Percentiles rank a stretch among this genome's conserved stretches.
Conservation (phyloP, 2,888 invertebrate genomes). For the Ectemnius continuus region DNA sequence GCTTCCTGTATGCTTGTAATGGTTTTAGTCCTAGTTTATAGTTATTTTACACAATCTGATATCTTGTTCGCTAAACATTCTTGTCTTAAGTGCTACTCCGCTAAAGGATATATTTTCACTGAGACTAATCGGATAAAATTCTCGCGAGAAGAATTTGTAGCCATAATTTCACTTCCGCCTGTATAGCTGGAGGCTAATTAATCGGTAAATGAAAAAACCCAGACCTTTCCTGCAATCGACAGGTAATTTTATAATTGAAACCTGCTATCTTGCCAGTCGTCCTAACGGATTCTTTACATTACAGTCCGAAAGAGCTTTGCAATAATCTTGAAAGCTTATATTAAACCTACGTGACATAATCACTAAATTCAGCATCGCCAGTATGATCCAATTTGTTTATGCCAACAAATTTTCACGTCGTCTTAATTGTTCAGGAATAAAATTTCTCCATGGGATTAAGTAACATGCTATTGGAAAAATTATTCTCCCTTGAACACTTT, state of each 20-base stretch:
- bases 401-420: too few relatives aligned
- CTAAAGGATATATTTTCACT: conserved; percentile 43
- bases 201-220: conserved; percentile 13
- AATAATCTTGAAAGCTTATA: too few relatives aligned
- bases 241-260: conserved; percentile 8
- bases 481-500: too few relatives aligned
- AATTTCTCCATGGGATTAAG: too few relatives aligned
- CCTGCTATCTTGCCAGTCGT: conserved; percentile 39
- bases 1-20: conserved; percentile 27
- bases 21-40: conserved; percentile 45
- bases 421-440: too few relatives aligned
- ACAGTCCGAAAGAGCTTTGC: too few relatives aligned
- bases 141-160: conserved; percentile 37
- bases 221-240: conserved; percentile 19
- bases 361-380: too few relatives aligned
- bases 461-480: too few relatives aligned
- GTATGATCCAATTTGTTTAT: too few relatives aligned
- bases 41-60: conserved; percentile 61
- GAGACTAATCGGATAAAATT: conserved; percentile 46
- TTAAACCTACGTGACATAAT: too few relatives aligned
- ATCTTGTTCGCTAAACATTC: conserved; percentile 48
- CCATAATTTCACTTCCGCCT: background rate
- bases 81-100: conserved; percentile 47
- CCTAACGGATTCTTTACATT: conserved; percentile 26
- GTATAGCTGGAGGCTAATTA: background rate